Conservation (phyloP, 2,888 invertebrate genomes). For the Callyntrura sp. region DNA sequence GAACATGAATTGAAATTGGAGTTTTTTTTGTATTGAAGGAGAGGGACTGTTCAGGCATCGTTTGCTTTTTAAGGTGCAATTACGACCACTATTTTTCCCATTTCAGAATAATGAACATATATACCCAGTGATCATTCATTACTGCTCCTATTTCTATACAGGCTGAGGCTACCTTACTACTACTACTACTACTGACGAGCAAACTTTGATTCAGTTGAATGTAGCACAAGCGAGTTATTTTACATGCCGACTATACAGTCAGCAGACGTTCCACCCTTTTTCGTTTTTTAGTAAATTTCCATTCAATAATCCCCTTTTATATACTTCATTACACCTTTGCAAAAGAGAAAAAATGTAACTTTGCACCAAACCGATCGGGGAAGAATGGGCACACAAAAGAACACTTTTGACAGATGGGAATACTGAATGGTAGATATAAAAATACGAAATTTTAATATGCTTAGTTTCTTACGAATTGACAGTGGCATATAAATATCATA, state of each 20-base stretch:
- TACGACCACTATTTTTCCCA: conserved; percentile 70
- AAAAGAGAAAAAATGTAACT: conserved; percentile 4
- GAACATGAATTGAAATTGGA: conserved; percentile 69
- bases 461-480: conserved; percentile 5
- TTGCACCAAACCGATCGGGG: not conserved
- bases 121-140: not conserved
- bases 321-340: conserved; percentile 44
- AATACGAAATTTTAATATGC: not conserved
- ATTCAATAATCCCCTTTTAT: conserved; percentile 23
- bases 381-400: not conserved
- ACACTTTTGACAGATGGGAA: not conserved
- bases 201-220: no score
- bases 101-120: conserved; percentile 20
- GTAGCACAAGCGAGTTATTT: not conserved
- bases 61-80: conserved; percentile 67
- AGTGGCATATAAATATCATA: not conserved
- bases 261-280: conserved; percentile 4
- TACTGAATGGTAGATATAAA: not conserved
- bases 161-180: not conserved
- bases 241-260: not conserved
- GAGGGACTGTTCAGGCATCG: conserved; percentile 37
- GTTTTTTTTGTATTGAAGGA: conserved; percentile 52
- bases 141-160: no score
- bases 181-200: not conserved
- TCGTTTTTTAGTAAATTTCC: not conserved